Evolutionary conservation across 2,797 vertebrate species (phyloP).

Genomic region (Aphelocoma californica): DNA sequence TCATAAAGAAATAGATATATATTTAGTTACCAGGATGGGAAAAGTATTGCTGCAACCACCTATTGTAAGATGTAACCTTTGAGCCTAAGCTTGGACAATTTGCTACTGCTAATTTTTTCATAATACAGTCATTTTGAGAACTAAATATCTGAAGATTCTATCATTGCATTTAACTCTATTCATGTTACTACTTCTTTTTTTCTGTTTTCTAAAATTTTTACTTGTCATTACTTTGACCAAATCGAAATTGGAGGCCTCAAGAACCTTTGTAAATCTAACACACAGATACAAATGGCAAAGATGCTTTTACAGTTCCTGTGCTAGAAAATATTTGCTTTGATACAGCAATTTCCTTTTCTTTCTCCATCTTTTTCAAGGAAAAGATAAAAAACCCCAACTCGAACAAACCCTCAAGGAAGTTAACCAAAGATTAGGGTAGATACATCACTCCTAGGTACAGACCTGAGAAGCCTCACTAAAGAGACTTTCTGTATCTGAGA

Average conservation of each 20-base stretch:
- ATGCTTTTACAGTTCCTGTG: neutral
- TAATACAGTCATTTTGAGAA: neutral
- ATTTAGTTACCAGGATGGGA: neutral
- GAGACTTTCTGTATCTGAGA: neutral
- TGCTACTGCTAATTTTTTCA: neutral
- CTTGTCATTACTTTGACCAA: neutral
- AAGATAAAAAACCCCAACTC: rapidly evolving
- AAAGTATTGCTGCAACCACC: neutral
- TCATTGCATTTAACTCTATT: neutral
- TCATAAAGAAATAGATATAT: neutral
- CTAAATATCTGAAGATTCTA: neutral
- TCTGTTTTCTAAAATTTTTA: neutral
- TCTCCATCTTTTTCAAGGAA: neutral
- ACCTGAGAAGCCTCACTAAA: neutral
- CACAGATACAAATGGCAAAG: neutral
- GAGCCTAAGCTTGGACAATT: neutral
- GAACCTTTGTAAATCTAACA: neutral
- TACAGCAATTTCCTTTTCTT: neutral
- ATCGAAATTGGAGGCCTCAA: neutral
- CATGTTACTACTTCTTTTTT: neutral
- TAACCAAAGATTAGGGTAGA: neutral
- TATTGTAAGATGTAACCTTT: neutral
- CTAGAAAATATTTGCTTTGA: neutral
- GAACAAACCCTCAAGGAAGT: neutral
- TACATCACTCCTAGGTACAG: neutral